Base-by-base conservation (phyloP, 2,888 invertebrate species). In the Tenthredo notha region DNA sequence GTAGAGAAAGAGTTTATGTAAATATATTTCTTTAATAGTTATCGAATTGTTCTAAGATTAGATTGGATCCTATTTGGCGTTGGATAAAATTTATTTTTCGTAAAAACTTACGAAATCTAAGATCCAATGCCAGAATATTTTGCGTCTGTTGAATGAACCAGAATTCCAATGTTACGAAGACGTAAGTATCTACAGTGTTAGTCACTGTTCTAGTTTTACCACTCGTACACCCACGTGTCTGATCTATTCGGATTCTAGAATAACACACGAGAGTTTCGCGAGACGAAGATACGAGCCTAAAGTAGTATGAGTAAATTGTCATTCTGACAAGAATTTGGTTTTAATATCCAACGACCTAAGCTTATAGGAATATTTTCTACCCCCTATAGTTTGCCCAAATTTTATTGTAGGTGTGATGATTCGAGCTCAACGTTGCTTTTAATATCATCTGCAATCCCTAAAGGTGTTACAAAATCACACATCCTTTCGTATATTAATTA, bases 81-180 rank as follows among this genome's bases (percentile, higher is more conserved):
- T 54, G 50, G 54, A 77, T n/a, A 18, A 7, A 77, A 54, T 50
- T 77, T 33, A 40, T 61, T 61, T 40, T 29, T 61, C 18, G 12
- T 25, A 37, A 43, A 74, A 74, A 78, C 5, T 80, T 37, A 50
- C 54, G 25, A 80, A 61, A 80, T 80, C n/a, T 21, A 12, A 61
- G 61, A 80, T 40, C 50, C 25, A 84, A 74, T 75, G 87, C 88
- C 89, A 88, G 84, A 75, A 84, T 84, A 88, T 90, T 89, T 86
- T 86, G 87, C 88, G 88, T 88, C 88, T 86, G 87, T 84, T 90
- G 89, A 91, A 90, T 90, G 90, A 88, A 88, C 87, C 85, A 88
- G 87, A 86, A 87, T 86, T 86, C 87, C 87, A 87, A 82, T 84
- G 85, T 85, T 84, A 67, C 18, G 47, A 67, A 33, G 33, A 47